These are phyloP conservation scores for Nestor notabilis DNA, from an alignment of 2,113 vertebrate species.

Conservation along the genomic window DNA sequence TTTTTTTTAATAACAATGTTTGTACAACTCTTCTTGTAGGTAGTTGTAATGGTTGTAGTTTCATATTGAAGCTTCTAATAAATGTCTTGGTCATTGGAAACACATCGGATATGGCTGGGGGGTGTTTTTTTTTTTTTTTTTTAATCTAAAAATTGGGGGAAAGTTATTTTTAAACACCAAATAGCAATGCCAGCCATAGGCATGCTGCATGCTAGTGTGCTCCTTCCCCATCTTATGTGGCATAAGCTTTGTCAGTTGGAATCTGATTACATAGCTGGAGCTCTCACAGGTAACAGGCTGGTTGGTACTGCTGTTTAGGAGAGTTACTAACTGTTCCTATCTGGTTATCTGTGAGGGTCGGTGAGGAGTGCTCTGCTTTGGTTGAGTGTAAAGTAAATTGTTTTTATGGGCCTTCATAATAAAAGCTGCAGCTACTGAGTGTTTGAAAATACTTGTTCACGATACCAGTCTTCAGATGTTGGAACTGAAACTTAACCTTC, in stretches of 20 bases:
- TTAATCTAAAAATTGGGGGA: too few species aligned
- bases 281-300: not conserved
- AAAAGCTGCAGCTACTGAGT: not conserved
- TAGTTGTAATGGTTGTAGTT: not conserved
- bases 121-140: not conserved
- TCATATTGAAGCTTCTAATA: not conserved
- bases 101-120: not conserved
- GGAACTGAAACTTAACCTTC: not conserved
- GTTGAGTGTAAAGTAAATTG: not conserved
- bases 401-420: fast-evolving
- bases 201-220: too few species aligned
- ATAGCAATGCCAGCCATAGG: not conserved
- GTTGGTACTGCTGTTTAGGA: not conserved
- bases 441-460: not conserved
- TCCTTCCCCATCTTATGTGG: not conserved
- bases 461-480: not conserved
- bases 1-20: not conserved
- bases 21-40: not conserved
- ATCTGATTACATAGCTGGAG: not conserved
- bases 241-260: not conserved
- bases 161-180: too few species aligned
- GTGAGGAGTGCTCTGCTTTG: not conserved
- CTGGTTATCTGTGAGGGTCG: fast-evolving
- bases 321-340: not conserved
- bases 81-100: not conserved